These are phyloP conservation scores for Acanthis flammea DNA, from an alignment of 2,797 vertebrate species.

Conservation along the genomic window DNA sequence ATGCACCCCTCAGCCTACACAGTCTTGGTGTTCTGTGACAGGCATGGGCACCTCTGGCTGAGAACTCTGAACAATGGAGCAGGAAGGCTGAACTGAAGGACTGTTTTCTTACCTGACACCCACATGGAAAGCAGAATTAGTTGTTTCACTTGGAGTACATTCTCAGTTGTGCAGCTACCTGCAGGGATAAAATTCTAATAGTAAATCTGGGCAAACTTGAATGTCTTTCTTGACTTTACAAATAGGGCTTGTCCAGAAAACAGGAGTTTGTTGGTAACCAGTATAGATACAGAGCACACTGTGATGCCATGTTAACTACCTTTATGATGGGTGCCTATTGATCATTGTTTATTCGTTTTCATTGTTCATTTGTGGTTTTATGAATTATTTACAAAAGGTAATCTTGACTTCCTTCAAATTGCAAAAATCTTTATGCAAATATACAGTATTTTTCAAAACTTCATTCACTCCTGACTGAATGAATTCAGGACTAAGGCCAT, in stretches of 20 bases:
- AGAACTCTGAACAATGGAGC: fast-evolving
- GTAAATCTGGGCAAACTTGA: not conserved
- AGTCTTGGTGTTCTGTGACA: not conserved
- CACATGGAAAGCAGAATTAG: not conserved
- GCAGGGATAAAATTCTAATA: not conserved
- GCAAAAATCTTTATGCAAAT: not conserved
- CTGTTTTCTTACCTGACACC: not conserved
- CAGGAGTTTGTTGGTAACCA: fast-evolving
- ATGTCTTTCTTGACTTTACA: not conserved
- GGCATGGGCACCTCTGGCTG: not conserved
- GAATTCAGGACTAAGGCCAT: not conserved
- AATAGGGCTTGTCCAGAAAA: not conserved
- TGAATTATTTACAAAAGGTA: not conserved
- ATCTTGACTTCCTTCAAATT: not conserved
- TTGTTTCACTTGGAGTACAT: not conserved
- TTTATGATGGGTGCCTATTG: not conserved
- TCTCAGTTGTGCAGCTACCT: not conserved
- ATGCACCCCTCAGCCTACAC: not conserved
- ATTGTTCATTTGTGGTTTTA: not conserved
- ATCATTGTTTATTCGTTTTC: not conserved
- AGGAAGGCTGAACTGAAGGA: not conserved
- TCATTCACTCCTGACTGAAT: not conserved
- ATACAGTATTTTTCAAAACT: not conserved
- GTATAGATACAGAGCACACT: not conserved
- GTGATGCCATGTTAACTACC: not conserved